Base-by-base conservation (phyloP, 2,113 vertebrate genomes). In the Lagopus leucura region DNA sequence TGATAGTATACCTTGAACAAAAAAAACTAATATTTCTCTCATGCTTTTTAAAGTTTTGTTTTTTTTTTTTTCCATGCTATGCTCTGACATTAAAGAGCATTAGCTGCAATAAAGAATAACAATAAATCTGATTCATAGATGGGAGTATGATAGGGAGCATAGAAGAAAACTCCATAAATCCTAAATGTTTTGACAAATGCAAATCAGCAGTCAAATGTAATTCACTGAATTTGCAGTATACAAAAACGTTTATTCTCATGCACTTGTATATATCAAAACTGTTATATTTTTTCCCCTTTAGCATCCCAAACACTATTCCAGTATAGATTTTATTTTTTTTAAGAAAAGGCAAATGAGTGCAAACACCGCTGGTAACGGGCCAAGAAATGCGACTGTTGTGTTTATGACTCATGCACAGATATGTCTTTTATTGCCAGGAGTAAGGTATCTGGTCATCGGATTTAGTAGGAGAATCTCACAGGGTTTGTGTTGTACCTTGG, bases 401-500 rank as follows among this genome's bases (percentile, higher is more conserved):
- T 77, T 82, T 83, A 55, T 84, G 45, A 71, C 24, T 93, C 11
- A 13, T 42, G 34, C 6, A 36, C 0, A 4, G 42, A 27, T 69
- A 22, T 13, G 32, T 3, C 21, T 82, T 85, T 80, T 60, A 70
- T 79, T 94, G 71, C 30, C 4, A 25, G 19, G 63, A 18, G 8
- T 55, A 40, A 71, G 28, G 21, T 40, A 14, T 52, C 18, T 47
- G 76, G 80, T 88, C 73, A 79, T 43, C 17, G 61, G 43, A 54
- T 57, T 70, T 94, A 87, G 76, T 20, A 40, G 10, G 54, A 82
- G 92, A 92, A 85, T 85, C 45, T 48, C 48, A 15, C 2, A 21
- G 66, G 77, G 82, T 89, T 92, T 95, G 40, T 66, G 16, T 75
- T 90, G 79, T 66, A 66, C 63, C 25, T 87, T n/a, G 76, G 13